Evolutionary conservation across 1,140 invertebrate species (phyloP).

Genomic region (Phthorimaea operculella): DNA sequence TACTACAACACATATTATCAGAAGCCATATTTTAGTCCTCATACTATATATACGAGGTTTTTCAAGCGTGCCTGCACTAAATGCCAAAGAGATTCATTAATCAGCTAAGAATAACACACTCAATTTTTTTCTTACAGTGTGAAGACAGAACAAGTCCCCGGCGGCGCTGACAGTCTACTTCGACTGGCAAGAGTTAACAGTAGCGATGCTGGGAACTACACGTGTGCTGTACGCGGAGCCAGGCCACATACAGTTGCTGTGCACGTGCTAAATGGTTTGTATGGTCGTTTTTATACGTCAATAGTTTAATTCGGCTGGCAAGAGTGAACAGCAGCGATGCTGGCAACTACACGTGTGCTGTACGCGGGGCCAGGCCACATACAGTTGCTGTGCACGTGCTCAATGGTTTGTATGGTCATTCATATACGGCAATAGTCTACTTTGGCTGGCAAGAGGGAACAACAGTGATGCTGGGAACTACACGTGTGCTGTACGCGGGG

Average conservation of each 20-base stretch:
- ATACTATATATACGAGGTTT: too few species aligned
- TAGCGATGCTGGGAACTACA: conserved; percentile 82
- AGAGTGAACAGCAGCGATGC: conserved; percentile 79
- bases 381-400: conserved; percentile 69
- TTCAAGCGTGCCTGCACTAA: too few species aligned
- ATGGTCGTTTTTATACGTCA: too few species aligned
- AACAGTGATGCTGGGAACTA: conserved; percentile 83
- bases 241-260: conserved; percentile 76
- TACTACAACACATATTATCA: too few species aligned
- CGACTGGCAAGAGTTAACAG: conserved; percentile 79
- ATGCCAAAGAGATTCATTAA: conserved; percentile 7
- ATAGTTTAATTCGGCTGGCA: conserved; percentile 80
- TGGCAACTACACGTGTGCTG: conserved; percentile 83
- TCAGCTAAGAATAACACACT: conserved; percentile 8
- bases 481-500: conserved; percentile 76
- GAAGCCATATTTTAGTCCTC: too few species aligned
- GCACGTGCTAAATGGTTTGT: conserved; percentile 79
- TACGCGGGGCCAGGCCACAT: conserved; percentile 72
- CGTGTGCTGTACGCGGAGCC: conserved; percentile 75
- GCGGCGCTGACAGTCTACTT: conserved; percentile 79
- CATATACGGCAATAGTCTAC: too few species aligned
- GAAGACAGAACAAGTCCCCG: conserved; percentile 79
- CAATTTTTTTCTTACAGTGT: conserved; percentile 66
- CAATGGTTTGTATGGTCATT: too few species aligned
- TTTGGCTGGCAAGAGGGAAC: conserved; percentile 80